A percentile compares a stretch with the other conserved stretches of the same genome.
Conservation (phyloP, 2,113 vertebrate species). For the Ranitomeya variabilis region DNA sequence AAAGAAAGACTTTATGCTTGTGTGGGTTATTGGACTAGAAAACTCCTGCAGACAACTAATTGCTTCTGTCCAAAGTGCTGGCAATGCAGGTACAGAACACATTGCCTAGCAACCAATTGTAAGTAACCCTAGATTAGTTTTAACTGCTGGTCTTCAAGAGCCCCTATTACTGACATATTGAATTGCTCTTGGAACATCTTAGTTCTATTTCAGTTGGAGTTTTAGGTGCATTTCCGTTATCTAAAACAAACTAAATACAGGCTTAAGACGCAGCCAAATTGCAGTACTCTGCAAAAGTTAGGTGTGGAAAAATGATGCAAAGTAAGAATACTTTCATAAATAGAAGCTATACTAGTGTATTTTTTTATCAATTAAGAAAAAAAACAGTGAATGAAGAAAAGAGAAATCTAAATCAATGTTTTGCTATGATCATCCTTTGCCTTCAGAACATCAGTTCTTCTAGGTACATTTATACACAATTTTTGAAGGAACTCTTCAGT, state of each 20-base stretch:
- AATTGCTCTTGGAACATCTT: not conserved
- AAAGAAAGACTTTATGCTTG: not conserved
- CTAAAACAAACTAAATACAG: not conserved
- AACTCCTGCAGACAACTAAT: conserved; percentile 17
- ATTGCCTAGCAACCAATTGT: conserved; percentile 45
- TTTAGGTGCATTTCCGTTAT: not conserved
- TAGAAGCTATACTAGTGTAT: no score
- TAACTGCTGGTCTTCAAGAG: conserved; percentile 16
- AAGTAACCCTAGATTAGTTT: conserved; percentile 27
- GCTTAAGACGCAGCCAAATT: not conserved
- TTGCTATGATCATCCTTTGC: no score
- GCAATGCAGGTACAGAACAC: conserved; percentile 24
- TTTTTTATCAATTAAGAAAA: no score
- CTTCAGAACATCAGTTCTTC: no score
- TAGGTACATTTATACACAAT: no score
- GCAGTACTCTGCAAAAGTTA: not conserved
- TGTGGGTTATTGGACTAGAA: not conserved
- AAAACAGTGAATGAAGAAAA: no score
- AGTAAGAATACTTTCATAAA: no score
- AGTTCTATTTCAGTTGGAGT: not conserved
- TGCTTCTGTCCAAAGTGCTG: conserved; percentile 6
- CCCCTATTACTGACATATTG: conserved; percentile 3
- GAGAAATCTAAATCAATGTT: no score
- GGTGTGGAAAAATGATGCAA: no score
- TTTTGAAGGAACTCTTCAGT: no score